Percentiles rank a stretch among this genome's conserved stretches.
Evolutionary conservation across 2,113 vertebrate genomes (phyloP).

Genomic region (Aegypius monachus): DNA sequence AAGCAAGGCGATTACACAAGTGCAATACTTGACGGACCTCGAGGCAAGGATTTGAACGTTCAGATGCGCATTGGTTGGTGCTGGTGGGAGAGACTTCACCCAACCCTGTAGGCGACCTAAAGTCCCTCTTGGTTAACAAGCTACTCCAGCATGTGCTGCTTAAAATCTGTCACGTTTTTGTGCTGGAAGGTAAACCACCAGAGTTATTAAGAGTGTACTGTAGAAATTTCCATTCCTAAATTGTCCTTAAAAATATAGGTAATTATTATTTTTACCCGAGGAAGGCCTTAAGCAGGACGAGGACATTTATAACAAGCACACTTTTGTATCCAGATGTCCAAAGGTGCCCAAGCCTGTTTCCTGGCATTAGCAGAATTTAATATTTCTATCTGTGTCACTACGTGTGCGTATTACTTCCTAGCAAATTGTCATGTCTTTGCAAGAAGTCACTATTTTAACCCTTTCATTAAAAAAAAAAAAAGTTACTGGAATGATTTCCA

Average conservation of each 20-base stretch:
- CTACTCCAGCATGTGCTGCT: not conserved
- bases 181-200: not conserved
- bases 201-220: not conserved
- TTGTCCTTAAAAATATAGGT: not conserved
- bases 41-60: not conserved
- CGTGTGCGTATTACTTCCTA: not conserved
- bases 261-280: not conserved
- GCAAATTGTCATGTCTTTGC: not conserved
- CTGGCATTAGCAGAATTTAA: not conserved
- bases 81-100: not conserved
- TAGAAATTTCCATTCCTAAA: not conserved
- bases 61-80: not conserved
- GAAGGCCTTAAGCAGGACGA: not conserved
- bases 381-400: not conserved
- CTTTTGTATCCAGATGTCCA: not conserved
- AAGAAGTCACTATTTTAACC: not conserved
- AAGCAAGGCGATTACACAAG: not conserved
- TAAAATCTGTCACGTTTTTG: not conserved
- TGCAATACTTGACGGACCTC: not conserved
- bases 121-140: not conserved
- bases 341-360: not conserved
- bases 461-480: not conserved
- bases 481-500: not conserved
- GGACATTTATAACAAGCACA: rapidly evolving
- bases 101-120: rapidly evolving